phyloP scores from a whole-genome alignment of 2,113 vertebrate species.

The Rhinolophus sinicus region DNA sequence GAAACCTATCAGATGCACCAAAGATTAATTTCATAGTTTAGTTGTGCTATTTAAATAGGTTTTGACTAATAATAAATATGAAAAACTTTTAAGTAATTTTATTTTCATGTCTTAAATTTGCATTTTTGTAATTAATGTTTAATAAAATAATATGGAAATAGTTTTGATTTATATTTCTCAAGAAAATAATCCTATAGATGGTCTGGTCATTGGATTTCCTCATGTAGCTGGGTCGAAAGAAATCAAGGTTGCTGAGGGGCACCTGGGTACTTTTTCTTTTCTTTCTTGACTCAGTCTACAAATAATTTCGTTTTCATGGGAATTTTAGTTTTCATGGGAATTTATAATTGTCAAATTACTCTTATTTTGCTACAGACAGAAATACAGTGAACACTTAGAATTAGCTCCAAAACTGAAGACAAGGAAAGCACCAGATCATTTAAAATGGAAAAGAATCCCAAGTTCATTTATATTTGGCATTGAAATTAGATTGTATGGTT shows the following conservation, averaged over 20 bases:
- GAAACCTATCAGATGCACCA: not conserved
- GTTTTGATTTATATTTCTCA: conserved; percentile 46
- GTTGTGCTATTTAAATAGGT: conserved; percentile 25
- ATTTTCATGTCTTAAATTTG: not conserved
- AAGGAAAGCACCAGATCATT: conserved; percentile 8
- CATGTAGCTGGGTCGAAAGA: not conserved
- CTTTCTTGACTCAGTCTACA: not conserved
- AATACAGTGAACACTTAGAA: not conserved
- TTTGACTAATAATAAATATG: conserved; percentile 4
- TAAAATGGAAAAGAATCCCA: not conserved
- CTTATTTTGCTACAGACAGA: not conserved
- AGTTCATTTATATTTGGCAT: not conserved
- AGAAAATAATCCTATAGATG: not conserved
- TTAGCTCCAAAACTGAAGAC: not conserved
- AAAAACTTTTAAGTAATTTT: conserved; percentile 21
- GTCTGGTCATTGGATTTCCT: not conserved
- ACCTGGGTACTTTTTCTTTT: not conserved
- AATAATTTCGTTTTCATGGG: not conserved
- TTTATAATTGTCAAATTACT: not conserved
- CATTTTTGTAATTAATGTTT: conserved; percentile 32
- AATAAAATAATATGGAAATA: not conserved
- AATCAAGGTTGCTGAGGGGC: not conserved
- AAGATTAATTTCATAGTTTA: not conserved
- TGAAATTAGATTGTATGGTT: conserved; percentile 30
- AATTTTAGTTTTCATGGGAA: conserved; percentile 28